These are phyloP conservation scores for Scalopus aquaticus DNA, from an alignment of 2,113 vertebrate species.

Conservation along the genomic window DNA sequence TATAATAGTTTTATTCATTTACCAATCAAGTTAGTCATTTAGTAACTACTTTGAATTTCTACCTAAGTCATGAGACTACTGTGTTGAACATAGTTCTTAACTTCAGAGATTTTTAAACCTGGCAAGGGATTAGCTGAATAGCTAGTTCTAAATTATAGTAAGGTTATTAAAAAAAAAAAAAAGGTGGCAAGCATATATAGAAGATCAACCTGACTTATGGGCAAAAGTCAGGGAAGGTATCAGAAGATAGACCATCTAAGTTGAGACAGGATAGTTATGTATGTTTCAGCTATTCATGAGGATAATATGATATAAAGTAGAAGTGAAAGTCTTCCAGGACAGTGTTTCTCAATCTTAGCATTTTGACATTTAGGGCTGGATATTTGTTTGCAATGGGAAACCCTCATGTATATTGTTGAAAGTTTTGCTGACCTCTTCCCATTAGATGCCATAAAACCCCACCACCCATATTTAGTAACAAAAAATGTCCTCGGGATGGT, in stretches of 20 bases:
- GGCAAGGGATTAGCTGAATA: not conserved
- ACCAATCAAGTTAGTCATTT: not conserved
- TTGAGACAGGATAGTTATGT: not conserved
- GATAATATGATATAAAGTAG: not conserved
- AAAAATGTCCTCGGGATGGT: not conserved
- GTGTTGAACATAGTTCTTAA: not conserved
- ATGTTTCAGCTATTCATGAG: not conserved
- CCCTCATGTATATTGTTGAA: not conserved
- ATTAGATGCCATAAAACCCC: not conserved
- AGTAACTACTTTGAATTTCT: not conserved
- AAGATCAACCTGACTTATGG: not conserved
- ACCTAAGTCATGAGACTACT: not conserved
- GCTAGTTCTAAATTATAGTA: not conserved
- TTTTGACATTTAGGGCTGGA: not conserved
- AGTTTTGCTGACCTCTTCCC: not conserved
- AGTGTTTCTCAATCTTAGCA: not conserved
- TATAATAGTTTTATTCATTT: not conserved
- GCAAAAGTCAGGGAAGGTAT: not conserved
- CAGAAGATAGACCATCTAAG: not conserved
- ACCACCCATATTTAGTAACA: not conserved
- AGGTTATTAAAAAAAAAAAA: not conserved
- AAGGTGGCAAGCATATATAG: not conserved
- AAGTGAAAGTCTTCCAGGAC: not conserved
- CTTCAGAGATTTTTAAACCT: conserved; percentile 1
- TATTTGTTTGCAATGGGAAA: not conserved